Percentiles rank a stretch among this genome's conserved stretches.
These are phyloP conservation scores for Plumapathes pennacea DNA, from an alignment of 92 coral and sea anemone species.

Conservation along the genomic window DNA sequence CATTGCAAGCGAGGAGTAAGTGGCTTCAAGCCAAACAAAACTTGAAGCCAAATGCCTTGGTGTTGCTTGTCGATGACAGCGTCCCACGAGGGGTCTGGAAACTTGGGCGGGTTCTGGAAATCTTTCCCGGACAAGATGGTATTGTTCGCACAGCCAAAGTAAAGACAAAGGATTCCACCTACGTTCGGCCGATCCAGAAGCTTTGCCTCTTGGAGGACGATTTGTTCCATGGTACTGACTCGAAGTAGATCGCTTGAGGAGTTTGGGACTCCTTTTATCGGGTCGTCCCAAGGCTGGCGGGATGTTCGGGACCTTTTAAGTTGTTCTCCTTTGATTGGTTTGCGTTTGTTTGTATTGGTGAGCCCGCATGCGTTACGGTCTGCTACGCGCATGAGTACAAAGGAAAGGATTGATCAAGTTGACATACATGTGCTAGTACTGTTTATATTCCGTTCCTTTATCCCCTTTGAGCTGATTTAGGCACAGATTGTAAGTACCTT, in stretches of 20 bases:
- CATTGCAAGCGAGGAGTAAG: slow-evolving; percentile 41
- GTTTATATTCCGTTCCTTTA: no score
- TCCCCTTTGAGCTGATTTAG: no score
- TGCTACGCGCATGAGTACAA: no score
- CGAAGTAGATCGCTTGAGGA: not conserved
- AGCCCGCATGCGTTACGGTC: no score
- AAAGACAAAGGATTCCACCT: slow-evolving; percentile 22
- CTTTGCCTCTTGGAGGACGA: slow-evolving; percentile 30
- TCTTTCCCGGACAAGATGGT: slow-evolving; percentile 45
- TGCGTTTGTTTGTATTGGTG: no score
- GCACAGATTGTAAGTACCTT: no score
- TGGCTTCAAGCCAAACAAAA: slow-evolving; percentile 38
- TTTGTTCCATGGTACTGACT: not conserved
- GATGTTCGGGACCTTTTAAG: slow-evolving; percentile 54
- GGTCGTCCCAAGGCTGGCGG: slow-evolving; percentile 55
- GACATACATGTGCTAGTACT: no score
- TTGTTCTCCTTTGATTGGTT: no score
- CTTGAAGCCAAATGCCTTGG: slow-evolving; percentile 30
- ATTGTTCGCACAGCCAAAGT: slow-evolving; percentile 46
- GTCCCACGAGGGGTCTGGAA: slow-evolving; percentile 54
- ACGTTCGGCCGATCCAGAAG: slow-evolving; percentile 42
- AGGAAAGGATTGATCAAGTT: no score
- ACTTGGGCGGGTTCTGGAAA: slow-evolving; percentile 50
- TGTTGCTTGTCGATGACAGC: slow-evolving; percentile 36
- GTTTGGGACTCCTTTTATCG: slow-evolving; percentile 1